phyloP scores from a whole-genome alignment of 2,113 vertebrate species.

The Lophochroa leadbeateri region DNA sequence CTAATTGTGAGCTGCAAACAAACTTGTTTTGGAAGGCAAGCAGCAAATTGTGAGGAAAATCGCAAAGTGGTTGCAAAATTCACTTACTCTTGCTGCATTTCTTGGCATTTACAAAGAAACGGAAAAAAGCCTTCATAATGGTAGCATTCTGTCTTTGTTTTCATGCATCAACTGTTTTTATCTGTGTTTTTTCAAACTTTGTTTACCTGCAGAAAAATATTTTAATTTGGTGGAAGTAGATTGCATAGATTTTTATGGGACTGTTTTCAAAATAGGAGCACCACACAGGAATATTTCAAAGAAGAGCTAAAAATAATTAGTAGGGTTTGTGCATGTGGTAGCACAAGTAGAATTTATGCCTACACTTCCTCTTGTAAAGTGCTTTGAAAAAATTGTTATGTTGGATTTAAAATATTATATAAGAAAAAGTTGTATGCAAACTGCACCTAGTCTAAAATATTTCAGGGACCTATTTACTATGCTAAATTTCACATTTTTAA shows the following conservation, averaged over 20 bases:
- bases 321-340: neutral
- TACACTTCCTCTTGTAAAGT: neutral
- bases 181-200: neutral
- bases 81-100: neutral
- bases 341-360: neutral
- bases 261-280: neutral
- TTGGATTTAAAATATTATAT: neutral
- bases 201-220: neutral
- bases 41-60: neutral
- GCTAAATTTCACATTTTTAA: neutral
- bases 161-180: neutral
- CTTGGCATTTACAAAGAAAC: neutral
- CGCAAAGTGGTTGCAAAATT: neutral
- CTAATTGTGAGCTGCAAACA: neutral
- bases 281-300: neutral
- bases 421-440: neutral
- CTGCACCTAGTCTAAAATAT: neutral
- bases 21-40: neutral
- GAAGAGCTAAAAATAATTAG: neutral
- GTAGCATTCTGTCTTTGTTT: neutral
- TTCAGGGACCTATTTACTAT: neutral
- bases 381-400: neutral
- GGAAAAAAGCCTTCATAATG: neutral
- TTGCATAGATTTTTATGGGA: neutral
- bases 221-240: neutral